A percentile compares a stretch with the other conserved stretches of the same genome.
Evolutionary conservation across 1,140 invertebrate genomes (phyloP).

Genomic region (Temnothorax curvispinosus): DNA sequence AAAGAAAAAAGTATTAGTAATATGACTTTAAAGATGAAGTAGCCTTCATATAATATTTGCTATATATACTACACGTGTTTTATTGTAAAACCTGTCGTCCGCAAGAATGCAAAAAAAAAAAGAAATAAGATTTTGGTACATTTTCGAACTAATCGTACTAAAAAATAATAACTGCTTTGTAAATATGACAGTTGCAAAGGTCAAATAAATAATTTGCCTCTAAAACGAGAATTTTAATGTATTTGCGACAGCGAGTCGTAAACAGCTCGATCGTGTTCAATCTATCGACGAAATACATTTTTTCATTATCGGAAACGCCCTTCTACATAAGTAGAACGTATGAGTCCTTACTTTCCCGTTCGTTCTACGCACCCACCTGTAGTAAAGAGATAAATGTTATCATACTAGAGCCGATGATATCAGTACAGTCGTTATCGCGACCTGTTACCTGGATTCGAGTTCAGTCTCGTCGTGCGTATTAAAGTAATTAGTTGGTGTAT

Average conservation of each 20-base stretch:
- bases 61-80: constrained; percentile 64
- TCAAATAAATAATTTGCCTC: constrained; percentile 69
- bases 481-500: constrained; percentile 63
- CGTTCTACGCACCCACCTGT: constrained; percentile 55
- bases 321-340: constrained; percentile 60
- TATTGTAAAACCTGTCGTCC: constrained; percentile 64
- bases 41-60: constrained; percentile 40
- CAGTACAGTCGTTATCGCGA: constrained; percentile 70
- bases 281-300: not conserved
- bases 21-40: constrained; percentile 34
- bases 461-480: constrained; percentile 66
- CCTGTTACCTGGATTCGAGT: constrained; percentile 56
- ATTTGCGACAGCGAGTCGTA: not conserved
- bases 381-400: constrained; percentile 77
- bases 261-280: not conserved
- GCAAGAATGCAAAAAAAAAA: constrained; percentile 41
- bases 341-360: constrained; percentile 23
- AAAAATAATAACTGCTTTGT: constrained; percentile 65
- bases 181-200: constrained; percentile 68
- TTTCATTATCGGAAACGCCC: constrained; percentile 13
- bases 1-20: constrained; percentile 36
- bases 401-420: constrained; percentile 73
- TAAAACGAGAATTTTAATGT: constrained; percentile 28
- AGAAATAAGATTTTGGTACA: constrained; percentile 43
- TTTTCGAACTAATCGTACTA: constrained; percentile 62